Evolutionary conservation across 2,113 vertebrate genomes (phyloP).

Genomic region (Athene cunicularia): DNA sequence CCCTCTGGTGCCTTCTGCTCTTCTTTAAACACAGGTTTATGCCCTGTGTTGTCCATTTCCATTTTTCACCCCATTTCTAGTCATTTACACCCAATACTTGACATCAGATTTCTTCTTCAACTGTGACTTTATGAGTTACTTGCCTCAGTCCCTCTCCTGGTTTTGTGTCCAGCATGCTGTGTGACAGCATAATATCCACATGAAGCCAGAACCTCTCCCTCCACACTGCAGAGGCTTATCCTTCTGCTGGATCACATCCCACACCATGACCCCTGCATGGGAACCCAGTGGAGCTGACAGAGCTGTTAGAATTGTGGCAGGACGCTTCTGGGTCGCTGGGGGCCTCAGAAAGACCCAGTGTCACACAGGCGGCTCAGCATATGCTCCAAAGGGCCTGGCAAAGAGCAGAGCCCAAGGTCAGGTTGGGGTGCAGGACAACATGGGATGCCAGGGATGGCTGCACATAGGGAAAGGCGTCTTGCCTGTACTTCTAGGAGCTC

Average conservation of each 20-base stretch:
- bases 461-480: accelerated
- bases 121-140: not conserved
- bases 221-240: not conserved
- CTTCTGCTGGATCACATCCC: not conserved
- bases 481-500: not conserved
- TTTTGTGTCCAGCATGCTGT: not conserved
- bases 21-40: not conserved
- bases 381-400: not conserved
- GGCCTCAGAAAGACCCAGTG: accelerated
- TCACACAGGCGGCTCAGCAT: not conserved
- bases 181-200: not conserved
- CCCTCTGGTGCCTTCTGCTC: not conserved
- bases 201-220: not conserved
- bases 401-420: not conserved
- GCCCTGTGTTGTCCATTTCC: not conserved
- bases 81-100: not conserved
- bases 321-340: not conserved
- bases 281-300: accelerated
- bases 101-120: not conserved
- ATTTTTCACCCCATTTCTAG: not conserved
- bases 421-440: not conserved
- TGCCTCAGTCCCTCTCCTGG: not conserved
- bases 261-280: accelerated
- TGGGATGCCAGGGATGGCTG: not conserved
- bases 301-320: not conserved